phyloP scores from a whole-genome alignment of 2,113 vertebrate genomes.

The Galemys pyrenaicus region DNA sequence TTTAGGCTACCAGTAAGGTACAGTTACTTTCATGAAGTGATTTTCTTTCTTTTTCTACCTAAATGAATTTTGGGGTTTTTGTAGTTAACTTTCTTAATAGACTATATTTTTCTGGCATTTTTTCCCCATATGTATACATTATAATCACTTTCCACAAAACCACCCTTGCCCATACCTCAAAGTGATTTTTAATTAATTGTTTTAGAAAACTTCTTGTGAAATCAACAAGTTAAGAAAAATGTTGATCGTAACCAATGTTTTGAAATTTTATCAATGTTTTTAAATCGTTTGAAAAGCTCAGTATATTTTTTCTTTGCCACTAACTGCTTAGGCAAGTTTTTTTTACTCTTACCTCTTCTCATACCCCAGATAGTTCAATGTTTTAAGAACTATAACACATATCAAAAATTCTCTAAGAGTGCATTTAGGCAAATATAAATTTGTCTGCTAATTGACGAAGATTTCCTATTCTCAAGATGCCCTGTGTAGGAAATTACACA shows the following conservation, averaged over 20 bases:
- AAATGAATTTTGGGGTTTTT: too few species aligned
- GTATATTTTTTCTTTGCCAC: not conserved
- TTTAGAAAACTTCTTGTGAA: constrained; percentile 31
- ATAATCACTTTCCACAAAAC: too few species aligned
- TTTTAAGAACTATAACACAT: not conserved
- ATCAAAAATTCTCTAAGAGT: not conserved
- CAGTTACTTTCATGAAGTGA: not conserved
- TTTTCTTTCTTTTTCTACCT: too few species aligned
- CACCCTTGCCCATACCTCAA: too few species aligned
- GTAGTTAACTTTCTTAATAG: too few species aligned
- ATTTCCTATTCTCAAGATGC: not conserved
- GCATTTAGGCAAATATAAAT: not conserved
- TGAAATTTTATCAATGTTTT: too few species aligned
- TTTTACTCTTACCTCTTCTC: not conserved
- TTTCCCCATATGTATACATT: too few species aligned
- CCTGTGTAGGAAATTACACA: not conserved
- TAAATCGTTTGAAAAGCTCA: constrained; percentile 27
- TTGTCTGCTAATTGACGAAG: not conserved
- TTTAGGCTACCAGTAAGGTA: not conserved
- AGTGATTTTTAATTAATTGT: not conserved
- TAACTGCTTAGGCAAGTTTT: not conserved
- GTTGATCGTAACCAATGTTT: not conserved
- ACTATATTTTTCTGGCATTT: too few species aligned
- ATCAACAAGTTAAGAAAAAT: constrained; percentile 33
- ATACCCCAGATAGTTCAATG: not conserved